These are phyloP conservation scores for Callimorpha dominula DNA, from an alignment of 2,888 invertebrate species.

Conservation along the genomic window DNA sequence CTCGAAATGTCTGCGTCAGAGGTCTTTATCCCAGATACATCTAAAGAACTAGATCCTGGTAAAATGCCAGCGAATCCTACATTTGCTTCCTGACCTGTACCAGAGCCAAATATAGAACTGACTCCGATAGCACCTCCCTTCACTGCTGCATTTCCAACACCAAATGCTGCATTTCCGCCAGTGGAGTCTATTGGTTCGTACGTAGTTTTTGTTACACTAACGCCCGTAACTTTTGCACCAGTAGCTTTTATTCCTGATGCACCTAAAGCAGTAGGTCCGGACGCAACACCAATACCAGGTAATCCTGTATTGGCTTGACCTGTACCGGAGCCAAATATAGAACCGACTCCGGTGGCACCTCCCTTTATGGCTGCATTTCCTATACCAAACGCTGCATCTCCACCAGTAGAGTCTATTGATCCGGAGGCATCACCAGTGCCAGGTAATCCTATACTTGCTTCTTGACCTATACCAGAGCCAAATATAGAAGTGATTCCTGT, in stretches of 20 bases:
- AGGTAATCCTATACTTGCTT: background rate
- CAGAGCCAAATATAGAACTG: too few relatives aligned
- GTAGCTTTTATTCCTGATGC: background rate
- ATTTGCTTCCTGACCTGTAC: too few relatives aligned
- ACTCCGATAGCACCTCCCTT: background rate
- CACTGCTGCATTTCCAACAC: background rate
- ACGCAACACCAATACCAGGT: background rate
- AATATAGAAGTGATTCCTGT: background rate
- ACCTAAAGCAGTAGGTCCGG: background rate
- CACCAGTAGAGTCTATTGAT: background rate
- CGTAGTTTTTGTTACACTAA: background rate
- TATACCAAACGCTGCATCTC: background rate
- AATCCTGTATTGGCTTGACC: background rate
- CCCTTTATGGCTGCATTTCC: background rate
- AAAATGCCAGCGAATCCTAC: too few relatives aligned
- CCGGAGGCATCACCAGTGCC: background rate
- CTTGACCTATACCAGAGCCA: background rate
- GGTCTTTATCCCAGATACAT: background rate
- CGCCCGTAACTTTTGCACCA: background rate
- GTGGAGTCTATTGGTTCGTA: background rate
- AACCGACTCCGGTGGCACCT: background rate
- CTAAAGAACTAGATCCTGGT: background rate
- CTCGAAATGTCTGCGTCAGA: background rate
- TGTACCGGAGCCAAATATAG: background rate
- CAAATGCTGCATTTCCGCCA: slow-evolving; percentile 66